phyloP scores from a whole-genome alignment of 37 sponge, comb jelly and placozoan genomes.

The Diacarnus erythraeanus region DNA sequence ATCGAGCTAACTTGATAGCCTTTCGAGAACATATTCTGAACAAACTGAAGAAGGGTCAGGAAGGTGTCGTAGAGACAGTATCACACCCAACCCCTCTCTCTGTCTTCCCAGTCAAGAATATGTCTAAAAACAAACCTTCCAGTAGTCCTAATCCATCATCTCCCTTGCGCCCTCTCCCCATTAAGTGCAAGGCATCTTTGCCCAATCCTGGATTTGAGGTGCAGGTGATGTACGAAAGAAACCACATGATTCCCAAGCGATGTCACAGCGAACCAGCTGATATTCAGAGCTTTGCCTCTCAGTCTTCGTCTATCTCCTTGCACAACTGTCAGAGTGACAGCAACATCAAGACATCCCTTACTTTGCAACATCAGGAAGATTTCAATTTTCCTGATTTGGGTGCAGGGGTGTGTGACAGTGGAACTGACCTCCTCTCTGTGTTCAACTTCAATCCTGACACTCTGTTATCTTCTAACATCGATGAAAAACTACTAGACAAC shows the following conservation, averaged over 20 bases:
- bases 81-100: background rate
- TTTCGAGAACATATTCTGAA: conserved; percentile 62
- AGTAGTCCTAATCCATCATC: background rate
- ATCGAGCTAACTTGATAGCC: conserved; percentile 60
- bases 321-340: background rate
- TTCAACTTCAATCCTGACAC: conserved; percentile 50
- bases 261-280: conserved; percentile 26
- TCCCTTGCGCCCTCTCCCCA: background rate
- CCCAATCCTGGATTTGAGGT: background rate
- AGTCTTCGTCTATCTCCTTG: background rate
- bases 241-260: background rate
- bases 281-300: background rate
- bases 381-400: background rate
- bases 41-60: conserved; percentile 64
- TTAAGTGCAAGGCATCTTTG: background rate
- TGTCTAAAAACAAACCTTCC: too few relatives aligned
- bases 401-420: background rate
- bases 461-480: conserved; percentile 32
- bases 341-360: background rate
- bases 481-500: conserved; percentile 2
- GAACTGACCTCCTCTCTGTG: background rate
- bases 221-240: conserved; percentile 20
- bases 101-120: background rate
- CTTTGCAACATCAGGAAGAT: background rate
- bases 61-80: background rate